phyloP scores from a whole-genome alignment of 2,888 invertebrate species.

The Eilema griseolum region DNA sequence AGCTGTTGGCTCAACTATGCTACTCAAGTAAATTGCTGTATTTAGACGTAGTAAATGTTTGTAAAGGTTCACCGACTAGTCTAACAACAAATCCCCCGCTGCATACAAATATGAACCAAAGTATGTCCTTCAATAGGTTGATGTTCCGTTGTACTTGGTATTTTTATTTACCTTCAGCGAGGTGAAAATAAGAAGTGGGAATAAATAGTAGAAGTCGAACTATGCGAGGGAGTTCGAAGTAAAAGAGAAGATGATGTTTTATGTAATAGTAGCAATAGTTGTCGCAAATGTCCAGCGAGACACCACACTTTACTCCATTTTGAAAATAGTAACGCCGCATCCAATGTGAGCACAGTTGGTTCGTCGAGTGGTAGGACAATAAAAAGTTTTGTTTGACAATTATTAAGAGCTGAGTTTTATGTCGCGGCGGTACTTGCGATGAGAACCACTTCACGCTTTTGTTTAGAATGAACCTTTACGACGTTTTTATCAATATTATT shows the following conservation, averaged over 20 bases:
- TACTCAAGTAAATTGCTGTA: too few species aligned
- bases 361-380: slow-evolving; percentile 32
- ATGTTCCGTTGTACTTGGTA: slow-evolving; percentile 53
- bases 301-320: too few species aligned
- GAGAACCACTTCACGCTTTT: slow-evolving; percentile 9
- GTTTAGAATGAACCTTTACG: neutral
- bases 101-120: slow-evolving; percentile 64
- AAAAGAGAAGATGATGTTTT: too few species aligned
- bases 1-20: too few species aligned
- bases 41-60: too few species aligned
- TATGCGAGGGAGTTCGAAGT: too few species aligned
- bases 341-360: too few species aligned
- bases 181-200: slow-evolving; percentile 85
- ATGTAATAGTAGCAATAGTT: too few species aligned
- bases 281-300: too few species aligned
- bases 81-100: slow-evolving; percentile 59
- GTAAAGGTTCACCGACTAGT: slow-evolving; percentile 77
- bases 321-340: too few species aligned
- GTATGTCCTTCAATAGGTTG: slow-evolving; percentile 53
- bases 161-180: slow-evolving; percentile 78
- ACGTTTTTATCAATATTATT: slow-evolving; percentile 2
- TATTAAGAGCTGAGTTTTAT: slow-evolving; percentile 46
- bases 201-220: slow-evolving; percentile 84
- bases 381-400: slow-evolving; percentile 53
- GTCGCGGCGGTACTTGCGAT: slow-evolving; percentile 29